Percentiles rank a stretch among this genome's conserved stretches.
phyloP scores from a whole-genome alignment of 2,888 invertebrate genomes.

The Lucinisca nassula region DNA sequence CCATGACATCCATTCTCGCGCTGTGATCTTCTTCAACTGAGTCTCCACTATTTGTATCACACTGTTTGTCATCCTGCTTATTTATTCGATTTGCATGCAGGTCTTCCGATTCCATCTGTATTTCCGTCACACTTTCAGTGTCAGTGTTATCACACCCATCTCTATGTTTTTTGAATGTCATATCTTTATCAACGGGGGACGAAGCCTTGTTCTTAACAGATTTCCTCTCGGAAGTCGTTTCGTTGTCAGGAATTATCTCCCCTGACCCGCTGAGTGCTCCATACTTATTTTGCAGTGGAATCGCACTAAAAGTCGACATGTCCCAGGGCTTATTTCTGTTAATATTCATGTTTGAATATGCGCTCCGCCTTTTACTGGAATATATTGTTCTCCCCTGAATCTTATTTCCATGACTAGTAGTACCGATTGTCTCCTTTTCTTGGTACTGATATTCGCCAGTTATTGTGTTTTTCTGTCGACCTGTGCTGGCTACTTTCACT shows the following conservation, averaged over 20 bases:
- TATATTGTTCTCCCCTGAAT: neutral
- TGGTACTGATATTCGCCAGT: neutral
- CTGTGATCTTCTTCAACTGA: too few species aligned
- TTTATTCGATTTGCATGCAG: too few species aligned
- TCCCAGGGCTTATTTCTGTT: neutral
- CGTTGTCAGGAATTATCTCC: neutral
- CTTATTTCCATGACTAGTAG: neutral
- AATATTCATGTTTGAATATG: neutral
- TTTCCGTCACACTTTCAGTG: too few species aligned
- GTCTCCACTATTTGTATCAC: too few species aligned
- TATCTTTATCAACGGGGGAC: conserved; percentile 9
- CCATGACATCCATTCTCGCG: too few species aligned
- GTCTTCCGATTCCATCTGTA: too few species aligned
- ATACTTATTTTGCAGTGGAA: neutral
- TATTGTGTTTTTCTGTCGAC: neutral
- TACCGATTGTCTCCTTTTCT: neutral
- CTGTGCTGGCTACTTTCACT: neutral
- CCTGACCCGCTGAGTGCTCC: neutral
- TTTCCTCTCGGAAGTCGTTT: neutral
- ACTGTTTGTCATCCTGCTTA: too few species aligned
- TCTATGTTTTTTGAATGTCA: conserved; percentile 7
- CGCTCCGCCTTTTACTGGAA: neutral
- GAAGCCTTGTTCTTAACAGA: conserved; percentile 4
- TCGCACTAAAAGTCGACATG: neutral
- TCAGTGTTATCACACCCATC: too few species aligned